phyloP scores from a whole-genome alignment of 2,797 vertebrate genomes.

The Craterocephalus amniculus region DNA sequence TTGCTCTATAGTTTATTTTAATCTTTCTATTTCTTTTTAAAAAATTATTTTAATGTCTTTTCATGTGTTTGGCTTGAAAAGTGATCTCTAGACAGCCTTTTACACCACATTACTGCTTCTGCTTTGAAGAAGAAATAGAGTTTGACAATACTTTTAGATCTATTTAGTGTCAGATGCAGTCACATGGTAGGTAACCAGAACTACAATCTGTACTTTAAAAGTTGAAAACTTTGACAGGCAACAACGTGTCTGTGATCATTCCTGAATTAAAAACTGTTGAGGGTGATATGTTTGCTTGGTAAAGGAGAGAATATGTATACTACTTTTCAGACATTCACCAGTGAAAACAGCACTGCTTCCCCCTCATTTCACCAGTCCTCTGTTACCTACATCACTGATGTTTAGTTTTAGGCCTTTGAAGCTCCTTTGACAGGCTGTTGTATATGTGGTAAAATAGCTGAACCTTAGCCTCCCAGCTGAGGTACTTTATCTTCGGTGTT shows the following conservation, averaged over 20 bases:
- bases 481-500: constrained; percentile 71
- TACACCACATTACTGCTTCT: not conserved
- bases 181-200: not conserved
- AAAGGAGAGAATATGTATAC: not conserved
- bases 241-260: not conserved
- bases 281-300: not conserved
- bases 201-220: not conserved
- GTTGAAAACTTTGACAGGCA: not conserved
- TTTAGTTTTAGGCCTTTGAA: constrained; percentile 34
- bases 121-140: not conserved
- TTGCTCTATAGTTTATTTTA: too few relatives aligned
- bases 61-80: not conserved
- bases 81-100: not conserved
- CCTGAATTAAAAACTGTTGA: constrained; percentile 9
- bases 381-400: constrained; percentile 12
- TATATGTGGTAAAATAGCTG: constrained; percentile 67
- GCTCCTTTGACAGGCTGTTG: constrained; percentile 38
- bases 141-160: not conserved
- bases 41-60: too few relatives aligned
- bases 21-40: too few relatives aligned
- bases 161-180: not conserved
- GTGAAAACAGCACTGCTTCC: constrained; percentile 8
- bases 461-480: constrained; percentile 67
- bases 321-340: not conserved
- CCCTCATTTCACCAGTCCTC: not conserved